Evolutionary conservation across 2,888 invertebrate genomes (phyloP).

Genomic region (Nebria salina): DNA sequence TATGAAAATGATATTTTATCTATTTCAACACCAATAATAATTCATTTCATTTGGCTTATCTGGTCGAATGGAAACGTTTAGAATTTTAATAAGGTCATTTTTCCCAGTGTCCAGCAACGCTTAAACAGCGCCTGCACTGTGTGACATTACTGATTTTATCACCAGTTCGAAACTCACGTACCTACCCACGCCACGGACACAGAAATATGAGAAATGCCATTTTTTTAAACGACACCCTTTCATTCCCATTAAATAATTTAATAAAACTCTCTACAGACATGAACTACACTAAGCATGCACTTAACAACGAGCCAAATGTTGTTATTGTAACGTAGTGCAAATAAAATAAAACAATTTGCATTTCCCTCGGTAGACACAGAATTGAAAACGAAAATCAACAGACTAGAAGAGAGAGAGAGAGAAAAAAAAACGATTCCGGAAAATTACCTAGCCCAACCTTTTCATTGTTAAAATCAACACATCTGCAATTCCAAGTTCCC

Average conservation of each 20-base stretch:
- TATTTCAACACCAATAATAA: constrained; percentile 37
- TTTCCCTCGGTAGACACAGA: too few species aligned
- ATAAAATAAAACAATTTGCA: too few species aligned
- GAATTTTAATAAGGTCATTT: constrained; percentile 37
- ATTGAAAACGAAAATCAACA: too few species aligned
- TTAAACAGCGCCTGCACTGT: background rate
- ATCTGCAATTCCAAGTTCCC: background rate
- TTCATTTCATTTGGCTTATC: constrained; percentile 37
- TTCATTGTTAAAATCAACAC: background rate
- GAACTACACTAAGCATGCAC: too few species aligned
- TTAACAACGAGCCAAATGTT: too few species aligned
- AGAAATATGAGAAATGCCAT: background rate
- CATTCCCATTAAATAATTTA: too few species aligned
- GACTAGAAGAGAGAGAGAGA: too few species aligned
- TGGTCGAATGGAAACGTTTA: constrained; percentile 27
- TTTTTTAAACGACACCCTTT: background rate
- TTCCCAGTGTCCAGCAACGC: background rate
- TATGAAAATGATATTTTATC: constrained; percentile 32
- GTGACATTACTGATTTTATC: background rate
- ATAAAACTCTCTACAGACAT: too few species aligned
- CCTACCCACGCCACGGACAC: background rate
- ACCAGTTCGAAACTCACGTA: background rate
- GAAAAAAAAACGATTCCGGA: too few species aligned
- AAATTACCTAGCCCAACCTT: background rate
- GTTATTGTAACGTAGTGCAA: too few species aligned